These are phyloP conservation scores for Xenopus borealis DNA, from an alignment of 2,113 vertebrate species.

Conservation along the genomic window DNA sequence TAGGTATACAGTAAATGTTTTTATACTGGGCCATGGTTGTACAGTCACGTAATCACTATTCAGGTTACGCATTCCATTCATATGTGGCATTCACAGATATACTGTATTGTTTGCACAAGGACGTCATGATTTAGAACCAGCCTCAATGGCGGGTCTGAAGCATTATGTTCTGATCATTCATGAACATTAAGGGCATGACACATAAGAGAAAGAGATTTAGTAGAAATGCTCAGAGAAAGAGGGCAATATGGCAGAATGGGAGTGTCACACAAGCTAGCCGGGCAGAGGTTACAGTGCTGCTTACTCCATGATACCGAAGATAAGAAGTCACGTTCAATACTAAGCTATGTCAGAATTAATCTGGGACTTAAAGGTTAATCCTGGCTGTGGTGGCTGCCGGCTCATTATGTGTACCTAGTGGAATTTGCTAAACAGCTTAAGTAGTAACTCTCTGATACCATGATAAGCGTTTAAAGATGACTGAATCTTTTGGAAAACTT, in stretches of 20 bases:
- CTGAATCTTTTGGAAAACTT: no score
- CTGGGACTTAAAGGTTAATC: constrained; percentile 15
- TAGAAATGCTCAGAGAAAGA: background rate
- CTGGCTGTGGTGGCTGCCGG: background rate
- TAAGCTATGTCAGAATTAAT: background rate
- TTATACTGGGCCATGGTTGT: background rate
- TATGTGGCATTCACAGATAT: background rate
- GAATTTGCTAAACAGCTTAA: constrained; percentile 52
- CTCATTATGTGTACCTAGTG: background rate
- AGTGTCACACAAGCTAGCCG: no score
- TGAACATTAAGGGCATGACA: background rate
- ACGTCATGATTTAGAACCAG: background rate
- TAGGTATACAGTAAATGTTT: background rate
- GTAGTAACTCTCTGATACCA: constrained; percentile 1
- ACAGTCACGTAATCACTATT: background rate
- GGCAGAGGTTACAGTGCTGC: no score
- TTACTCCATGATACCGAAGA: no score
- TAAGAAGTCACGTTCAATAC: background rate
- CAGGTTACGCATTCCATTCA: background rate
- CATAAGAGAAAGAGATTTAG: no score
- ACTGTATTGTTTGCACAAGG: background rate
- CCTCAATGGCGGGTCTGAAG: background rate
- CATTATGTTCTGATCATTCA: background rate
- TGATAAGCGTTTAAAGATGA: no score
- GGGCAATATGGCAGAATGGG: background rate